phyloP scores from a whole-genome alignment of 2,888 invertebrate genomes.

The Campoplex capitator region DNA sequence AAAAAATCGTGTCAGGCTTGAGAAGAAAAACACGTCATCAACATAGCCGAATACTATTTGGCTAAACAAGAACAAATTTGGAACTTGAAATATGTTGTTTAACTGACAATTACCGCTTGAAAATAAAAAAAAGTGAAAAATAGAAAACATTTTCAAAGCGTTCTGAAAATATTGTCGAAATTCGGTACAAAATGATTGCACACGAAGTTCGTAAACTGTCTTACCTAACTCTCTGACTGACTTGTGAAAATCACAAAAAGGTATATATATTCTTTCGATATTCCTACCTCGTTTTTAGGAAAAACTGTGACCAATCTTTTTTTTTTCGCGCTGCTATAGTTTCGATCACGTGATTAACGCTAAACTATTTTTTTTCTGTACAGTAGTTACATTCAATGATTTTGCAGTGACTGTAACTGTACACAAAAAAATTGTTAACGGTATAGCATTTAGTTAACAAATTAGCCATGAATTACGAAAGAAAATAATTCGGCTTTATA shows the following conservation, averaged over 20 bases:
- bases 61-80: slow-evolving; percentile 44
- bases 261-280: slow-evolving; percentile 64
- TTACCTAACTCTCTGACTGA: slow-evolving; percentile 73
- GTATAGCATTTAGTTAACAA: too few relatives aligned
- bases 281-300: background rate
- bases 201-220: slow-evolving; percentile 71
- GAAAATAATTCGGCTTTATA: background rate
- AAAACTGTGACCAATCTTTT: background rate
- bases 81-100: slow-evolving; percentile 57
- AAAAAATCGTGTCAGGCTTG: slow-evolving; percentile 43
- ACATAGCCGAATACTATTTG: slow-evolving; percentile 62
- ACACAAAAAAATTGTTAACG: too few relatives aligned
- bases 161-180: slow-evolving; percentile 10
- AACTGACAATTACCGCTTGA: slow-evolving; percentile 31
- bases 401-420: background rate
- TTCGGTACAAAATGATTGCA: slow-evolving; percentile 66
- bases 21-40: slow-evolving; percentile 78
- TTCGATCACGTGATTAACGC: background rate
- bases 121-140: background rate
- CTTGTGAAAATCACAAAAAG: slow-evolving; percentile 62
- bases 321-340: background rate
- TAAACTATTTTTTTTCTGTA: background rate
- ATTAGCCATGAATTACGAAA: background rate
- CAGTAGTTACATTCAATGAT: background rate
- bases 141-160: background rate